phyloP scores from a whole-genome alignment of 2,888 invertebrate genomes.

The Himalopsyche anomala region DNA sequence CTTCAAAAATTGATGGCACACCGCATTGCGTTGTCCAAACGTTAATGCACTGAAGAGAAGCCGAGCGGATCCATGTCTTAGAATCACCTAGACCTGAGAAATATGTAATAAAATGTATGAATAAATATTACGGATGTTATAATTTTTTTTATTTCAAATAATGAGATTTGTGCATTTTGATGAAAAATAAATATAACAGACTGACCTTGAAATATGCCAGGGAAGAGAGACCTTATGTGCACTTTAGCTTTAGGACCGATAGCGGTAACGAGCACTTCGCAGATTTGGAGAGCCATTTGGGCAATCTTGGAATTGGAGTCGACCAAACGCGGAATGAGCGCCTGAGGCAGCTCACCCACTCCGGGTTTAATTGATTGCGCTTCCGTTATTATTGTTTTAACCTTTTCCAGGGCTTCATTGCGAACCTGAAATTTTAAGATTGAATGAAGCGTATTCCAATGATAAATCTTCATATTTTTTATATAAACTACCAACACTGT shows the following conservation, averaged over 20 bases:
- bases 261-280: constrained; percentile 87
- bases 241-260: constrained; percentile 89
- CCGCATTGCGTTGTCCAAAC: constrained; percentile 90
- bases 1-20: constrained; percentile 86
- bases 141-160: neutral
- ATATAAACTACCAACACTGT: constrained; percentile 50
- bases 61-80: constrained; percentile 87
- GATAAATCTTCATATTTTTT: neutral
- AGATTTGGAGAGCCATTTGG: constrained; percentile 88
- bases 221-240: constrained; percentile 88
- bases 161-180: neutral
- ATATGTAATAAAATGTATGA: neutral
- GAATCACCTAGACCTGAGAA: constrained; percentile 80
- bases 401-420: constrained; percentile 85
- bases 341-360: constrained; percentile 90
- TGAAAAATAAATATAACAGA: constrained; percentile 36
- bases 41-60: constrained; percentile 90
- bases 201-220: constrained; percentile 90
- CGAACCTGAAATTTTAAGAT: constrained; percentile 74
- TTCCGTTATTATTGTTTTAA: constrained; percentile 83
- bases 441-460: neutral
- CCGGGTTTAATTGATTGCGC: constrained; percentile 89
- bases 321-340: constrained; percentile 84
- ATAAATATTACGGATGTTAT: neutral
- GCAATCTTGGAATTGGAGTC: constrained; percentile 97